These are phyloP conservation scores for Magallana gigas DNA, from an alignment of 1,140 invertebrate genomes.

Conservation along the genomic window DNA sequence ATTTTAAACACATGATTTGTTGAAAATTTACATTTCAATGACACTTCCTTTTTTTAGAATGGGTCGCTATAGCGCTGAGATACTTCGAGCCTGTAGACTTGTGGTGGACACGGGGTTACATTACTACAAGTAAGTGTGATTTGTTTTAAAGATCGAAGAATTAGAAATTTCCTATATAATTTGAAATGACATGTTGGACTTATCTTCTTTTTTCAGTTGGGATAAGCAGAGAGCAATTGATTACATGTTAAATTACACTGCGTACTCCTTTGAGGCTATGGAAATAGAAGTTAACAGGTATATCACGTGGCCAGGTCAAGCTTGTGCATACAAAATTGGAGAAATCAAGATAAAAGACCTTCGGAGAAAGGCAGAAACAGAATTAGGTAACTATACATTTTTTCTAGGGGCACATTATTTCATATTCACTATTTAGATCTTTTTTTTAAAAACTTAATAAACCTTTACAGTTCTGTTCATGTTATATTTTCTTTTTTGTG, in stretches of 20 bases:
- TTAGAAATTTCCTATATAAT: not conserved
- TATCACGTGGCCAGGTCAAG: conserved; percentile 80
- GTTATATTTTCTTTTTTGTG: not conserved
- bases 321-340: conserved; percentile 80
- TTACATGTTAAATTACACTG: conserved; percentile 77
- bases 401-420: not conserved
- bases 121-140: conserved; percentile 71
- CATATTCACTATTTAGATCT: not conserved
- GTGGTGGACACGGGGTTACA: conserved; percentile 81
- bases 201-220: conserved; percentile 53
- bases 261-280: conserved; percentile 61
- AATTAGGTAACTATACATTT: conserved; percentile 67
- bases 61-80: conserved; percentile 76
- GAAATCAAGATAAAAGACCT: conserved; percentile 79
- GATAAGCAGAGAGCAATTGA: conserved; percentile 74
- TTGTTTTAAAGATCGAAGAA: not conserved
- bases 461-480: not conserved
- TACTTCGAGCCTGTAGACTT: conserved; percentile 77
- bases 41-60: conserved; percentile 55
- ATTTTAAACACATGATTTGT: not conserved
- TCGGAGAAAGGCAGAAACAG: conserved; percentile 74
- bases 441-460: not conserved
- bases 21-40: not conserved
- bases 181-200: no score
- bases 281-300: conserved; percentile 78